Base-by-base conservation (phyloP, 1,140 invertebrate genomes). In the Maniola jurtina region DNA sequence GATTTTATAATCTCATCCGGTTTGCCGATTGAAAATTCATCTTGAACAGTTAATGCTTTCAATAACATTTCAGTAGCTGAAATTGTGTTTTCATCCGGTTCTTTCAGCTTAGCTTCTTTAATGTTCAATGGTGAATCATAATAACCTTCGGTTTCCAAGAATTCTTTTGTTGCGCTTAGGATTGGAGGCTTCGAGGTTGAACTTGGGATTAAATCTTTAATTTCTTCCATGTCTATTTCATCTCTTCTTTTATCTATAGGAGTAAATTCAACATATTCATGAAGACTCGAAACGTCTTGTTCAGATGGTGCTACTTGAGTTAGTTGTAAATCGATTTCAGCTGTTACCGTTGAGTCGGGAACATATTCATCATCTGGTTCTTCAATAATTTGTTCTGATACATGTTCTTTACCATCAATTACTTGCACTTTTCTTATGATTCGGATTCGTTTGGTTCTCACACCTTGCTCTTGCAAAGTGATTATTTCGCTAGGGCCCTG, bases 391-490 rank as follows among this genome's bases (percentile, higher is more conserved):
- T 95, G 93, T 81, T 95, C 94, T 3, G 92, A 93, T 0, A 93
- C 91, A 60, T 93, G 92, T 84, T 95, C 94, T 88, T 95, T 94
- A 0, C 95, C 96, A 86, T 96, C 94, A 50, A 96, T 93, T 7
- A 96, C 94, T 0, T 94, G 93, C 3, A 95, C 91, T 76, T 93
- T 93, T 65, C 94, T 92, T 48, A 95, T 94, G 33, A 94, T 92
- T 65, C 91, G 93, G n/a, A 94, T 93, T 55, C 91, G 92, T 72
- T 93, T 92, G 47, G 92, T 95, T 89, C 92, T 80, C 4, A 80
- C 33, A 14, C 77, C 79, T 73, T 83, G 76, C 42, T 80, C 73
- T 81, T 87, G 79, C 35, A 81, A 36, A 48, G 70, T 77, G 58
- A 81, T 75, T 50, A 68, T 67, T 6, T 83, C 33, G 61, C 68